Conservation (phyloP, 2,113 vertebrate species). For the Nyctereutes procyonoides region DNA sequence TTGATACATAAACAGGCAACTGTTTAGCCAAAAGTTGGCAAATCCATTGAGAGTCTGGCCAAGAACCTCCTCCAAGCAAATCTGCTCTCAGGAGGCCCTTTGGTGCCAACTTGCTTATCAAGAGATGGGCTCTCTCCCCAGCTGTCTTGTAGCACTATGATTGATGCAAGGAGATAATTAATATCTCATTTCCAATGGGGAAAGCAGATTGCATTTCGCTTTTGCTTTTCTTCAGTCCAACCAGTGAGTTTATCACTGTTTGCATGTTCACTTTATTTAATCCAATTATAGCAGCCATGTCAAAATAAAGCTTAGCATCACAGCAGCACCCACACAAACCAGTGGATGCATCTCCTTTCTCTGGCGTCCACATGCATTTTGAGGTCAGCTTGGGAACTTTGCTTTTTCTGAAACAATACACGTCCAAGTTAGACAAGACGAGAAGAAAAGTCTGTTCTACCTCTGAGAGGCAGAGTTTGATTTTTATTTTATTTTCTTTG, state of each 20-base stretch:
- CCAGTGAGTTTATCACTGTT: background rate
- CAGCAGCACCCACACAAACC: background rate
- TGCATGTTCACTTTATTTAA: background rate
- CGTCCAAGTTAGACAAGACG: background rate
- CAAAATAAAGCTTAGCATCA: background rate
- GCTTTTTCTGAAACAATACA: background rate
- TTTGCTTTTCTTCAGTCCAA: background rate
- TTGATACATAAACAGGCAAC: conserved; percentile 39
- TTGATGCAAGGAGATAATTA: conserved; percentile 65
- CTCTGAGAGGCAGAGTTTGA: background rate
- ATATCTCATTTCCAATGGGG: conserved; percentile 54
- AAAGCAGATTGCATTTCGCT: conserved; percentile 44
- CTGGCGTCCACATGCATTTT: background rate
- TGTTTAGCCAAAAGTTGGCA: conserved; percentile 52
- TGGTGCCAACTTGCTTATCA: conserved; percentile 60
- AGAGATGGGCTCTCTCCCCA: conserved; percentile 44
- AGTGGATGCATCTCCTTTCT: background rate
- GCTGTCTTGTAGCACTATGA: conserved; percentile 3
- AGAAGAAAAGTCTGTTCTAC: background rate
- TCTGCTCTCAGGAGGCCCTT: conserved; percentile 46
- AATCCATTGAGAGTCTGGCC: background rate
- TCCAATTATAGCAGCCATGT: background rate
- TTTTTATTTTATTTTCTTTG: background rate
- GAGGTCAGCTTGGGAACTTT: background rate
- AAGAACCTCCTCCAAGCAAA: conserved; percentile 58